Percentiles rank a stretch among this genome's conserved stretches.
phyloP scores from a whole-genome alignment of 2,797 vertebrate genomes.

The Pipistrellus nathusii region DNA sequence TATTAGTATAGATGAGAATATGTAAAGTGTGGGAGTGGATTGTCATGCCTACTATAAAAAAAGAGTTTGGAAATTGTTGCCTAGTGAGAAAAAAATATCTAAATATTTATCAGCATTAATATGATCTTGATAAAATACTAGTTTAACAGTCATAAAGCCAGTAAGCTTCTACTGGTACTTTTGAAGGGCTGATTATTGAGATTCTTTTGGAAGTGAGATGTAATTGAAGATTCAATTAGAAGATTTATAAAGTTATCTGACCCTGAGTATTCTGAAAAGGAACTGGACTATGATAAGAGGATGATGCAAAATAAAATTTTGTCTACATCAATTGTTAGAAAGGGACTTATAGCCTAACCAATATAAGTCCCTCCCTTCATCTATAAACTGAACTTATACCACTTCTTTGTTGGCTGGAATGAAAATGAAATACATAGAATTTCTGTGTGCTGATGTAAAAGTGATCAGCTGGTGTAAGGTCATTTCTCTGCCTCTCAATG shows the following conservation, averaged over 20 bases:
- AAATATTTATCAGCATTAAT: background rate
- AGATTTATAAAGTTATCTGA: conserved; percentile 10
- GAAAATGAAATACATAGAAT: background rate
- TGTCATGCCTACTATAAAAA: background rate
- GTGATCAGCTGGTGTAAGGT: background rate
- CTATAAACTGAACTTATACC: background rate
- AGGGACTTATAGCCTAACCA: background rate
- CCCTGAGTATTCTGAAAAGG: background rate
- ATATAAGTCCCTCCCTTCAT: background rate
- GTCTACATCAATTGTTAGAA: background rate
- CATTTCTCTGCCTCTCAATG: background rate
- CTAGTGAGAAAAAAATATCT: background rate
- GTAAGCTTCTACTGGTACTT: background rate
- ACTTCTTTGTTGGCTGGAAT: background rate
- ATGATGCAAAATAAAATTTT: background rate
- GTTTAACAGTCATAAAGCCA: background rate
- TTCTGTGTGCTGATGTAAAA: background rate
- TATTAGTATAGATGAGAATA: background rate
- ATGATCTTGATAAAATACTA: background rate
- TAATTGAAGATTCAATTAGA: background rate
- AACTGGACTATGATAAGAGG: background rate
- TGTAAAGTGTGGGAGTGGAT: background rate
- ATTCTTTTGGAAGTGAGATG: background rate
- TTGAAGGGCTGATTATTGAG: background rate
- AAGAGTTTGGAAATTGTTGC: background rate